Evolutionary conservation across 2,797 vertebrate genomes (phyloP).

Genomic region (Acipenser ruthenus): DNA sequence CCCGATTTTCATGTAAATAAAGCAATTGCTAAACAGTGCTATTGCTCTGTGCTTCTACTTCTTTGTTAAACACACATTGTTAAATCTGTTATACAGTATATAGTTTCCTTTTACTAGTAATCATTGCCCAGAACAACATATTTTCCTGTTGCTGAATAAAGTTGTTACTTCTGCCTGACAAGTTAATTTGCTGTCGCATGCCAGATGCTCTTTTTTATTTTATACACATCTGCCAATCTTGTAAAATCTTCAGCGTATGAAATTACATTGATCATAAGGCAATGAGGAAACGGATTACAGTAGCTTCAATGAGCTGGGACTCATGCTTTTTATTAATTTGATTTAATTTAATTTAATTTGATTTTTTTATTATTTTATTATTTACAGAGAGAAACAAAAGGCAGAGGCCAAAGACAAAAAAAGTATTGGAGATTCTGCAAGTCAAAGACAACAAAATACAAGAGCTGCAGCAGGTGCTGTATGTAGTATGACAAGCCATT

Average conservation of each 20-base stretch:
- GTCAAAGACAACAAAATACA: constrained; percentile 78
- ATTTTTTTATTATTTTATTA: constrained; percentile 31
- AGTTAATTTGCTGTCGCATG: constrained; percentile 53
- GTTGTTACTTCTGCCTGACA: constrained; percentile 40
- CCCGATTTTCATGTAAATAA: too few species aligned
- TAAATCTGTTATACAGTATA: too few species aligned
- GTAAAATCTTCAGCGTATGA: constrained; percentile 48
- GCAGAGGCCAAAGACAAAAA: constrained; percentile 84
- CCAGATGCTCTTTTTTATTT: constrained; percentile 56
- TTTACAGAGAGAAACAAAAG: constrained; percentile 83
- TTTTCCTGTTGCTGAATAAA: constrained; percentile 35
- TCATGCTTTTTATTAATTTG: constrained; percentile 31
- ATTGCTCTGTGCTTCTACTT: too few species aligned
- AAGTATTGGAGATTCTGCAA: constrained; percentile 82
- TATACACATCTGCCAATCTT: constrained; percentile 42
- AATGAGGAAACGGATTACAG: constrained; percentile 39
- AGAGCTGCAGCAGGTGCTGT: constrained; percentile 71
- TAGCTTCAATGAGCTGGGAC: constrained; percentile 31
- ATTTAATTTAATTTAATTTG: constrained; percentile 10
- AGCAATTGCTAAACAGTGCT: too few species aligned
- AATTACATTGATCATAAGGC: constrained; percentile 47
- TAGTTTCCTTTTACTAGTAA: background rate
- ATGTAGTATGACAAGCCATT: constrained; percentile 25
- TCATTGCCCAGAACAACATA: background rate
- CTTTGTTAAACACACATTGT: too few species aligned